Evolutionary conservation across 2,113 vertebrate genomes (phyloP).

Genomic region (Heloderma charlesbogerti): DNA sequence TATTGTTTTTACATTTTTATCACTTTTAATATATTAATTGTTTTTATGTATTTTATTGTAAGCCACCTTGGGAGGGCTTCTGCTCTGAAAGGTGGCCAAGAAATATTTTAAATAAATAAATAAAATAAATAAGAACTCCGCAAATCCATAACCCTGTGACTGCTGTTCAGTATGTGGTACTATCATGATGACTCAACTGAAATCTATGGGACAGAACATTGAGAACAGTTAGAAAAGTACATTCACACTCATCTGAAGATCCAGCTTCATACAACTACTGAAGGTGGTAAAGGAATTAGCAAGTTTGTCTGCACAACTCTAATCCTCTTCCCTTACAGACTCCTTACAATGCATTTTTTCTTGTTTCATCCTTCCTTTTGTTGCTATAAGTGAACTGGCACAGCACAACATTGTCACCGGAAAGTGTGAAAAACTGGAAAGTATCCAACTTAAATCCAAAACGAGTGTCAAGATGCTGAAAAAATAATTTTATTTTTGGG

Average conservation of each 20-base stretch:
- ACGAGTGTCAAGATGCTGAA: too few relatives aligned
- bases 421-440: too few relatives aligned
- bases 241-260: background rate
- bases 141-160: background rate
- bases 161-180: background rate
- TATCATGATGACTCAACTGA: background rate
- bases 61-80: too few relatives aligned
- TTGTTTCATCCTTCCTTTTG: background rate
- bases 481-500: too few relatives aligned
- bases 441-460: too few relatives aligned
- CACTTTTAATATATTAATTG: too few relatives aligned
- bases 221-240: background rate
- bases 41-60: too few relatives aligned
- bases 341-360: background rate
- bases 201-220: background rate
- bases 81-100: too few relatives aligned
- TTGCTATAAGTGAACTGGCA: background rate
- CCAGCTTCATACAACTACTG: background rate
- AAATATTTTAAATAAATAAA: too few relatives aligned
- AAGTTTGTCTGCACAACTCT: background rate
- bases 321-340: background rate
- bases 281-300: background rate
- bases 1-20: too few relatives aligned
- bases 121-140: background rate
- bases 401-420: too few relatives aligned